These are phyloP conservation scores for Florisuga fusca DNA, from an alignment of 2,797 vertebrate species.

Conservation along the genomic window DNA sequence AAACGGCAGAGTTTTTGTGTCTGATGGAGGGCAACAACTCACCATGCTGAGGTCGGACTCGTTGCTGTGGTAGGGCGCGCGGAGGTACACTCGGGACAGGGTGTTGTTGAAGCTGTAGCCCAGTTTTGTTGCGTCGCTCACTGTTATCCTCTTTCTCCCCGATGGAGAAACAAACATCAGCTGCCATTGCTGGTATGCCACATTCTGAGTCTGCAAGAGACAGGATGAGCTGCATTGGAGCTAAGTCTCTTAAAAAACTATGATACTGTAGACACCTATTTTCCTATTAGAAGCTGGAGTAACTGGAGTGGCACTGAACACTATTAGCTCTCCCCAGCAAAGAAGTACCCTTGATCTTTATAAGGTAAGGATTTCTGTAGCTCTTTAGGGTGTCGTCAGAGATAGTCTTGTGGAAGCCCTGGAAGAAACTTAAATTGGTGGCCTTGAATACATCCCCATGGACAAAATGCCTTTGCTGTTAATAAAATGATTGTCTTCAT, in stretches of 20 bases:
- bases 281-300: not conserved
- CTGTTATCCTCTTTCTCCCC: slow-evolving; percentile 53
- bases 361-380: not conserved
- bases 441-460: not conserved
- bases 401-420: not conserved
- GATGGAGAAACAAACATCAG: slow-evolving; percentile 76
- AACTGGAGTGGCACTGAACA: not conserved
- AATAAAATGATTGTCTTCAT: not conserved
- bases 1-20: not conserved
- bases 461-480: not conserved
- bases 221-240: not conserved
- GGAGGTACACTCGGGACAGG: slow-evolving; percentile 68
- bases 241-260: not conserved
- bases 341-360: not conserved
- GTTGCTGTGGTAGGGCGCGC: slow-evolving; percentile 72
- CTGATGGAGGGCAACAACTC: not conserved
- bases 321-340: not conserved
- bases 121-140: slow-evolving; percentile 72
- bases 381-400: not conserved
- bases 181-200: slow-evolving; percentile 60
- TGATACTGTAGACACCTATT: not conserved
- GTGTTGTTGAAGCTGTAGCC: slow-evolving; percentile 78
- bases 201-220: slow-evolving; percentile 61
- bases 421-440: not conserved
- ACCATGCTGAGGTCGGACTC: slow-evolving; percentile 71